Base-by-base conservation (phyloP, 1,140 invertebrate genomes). In the Rhopalosiphum maidis region DNA sequence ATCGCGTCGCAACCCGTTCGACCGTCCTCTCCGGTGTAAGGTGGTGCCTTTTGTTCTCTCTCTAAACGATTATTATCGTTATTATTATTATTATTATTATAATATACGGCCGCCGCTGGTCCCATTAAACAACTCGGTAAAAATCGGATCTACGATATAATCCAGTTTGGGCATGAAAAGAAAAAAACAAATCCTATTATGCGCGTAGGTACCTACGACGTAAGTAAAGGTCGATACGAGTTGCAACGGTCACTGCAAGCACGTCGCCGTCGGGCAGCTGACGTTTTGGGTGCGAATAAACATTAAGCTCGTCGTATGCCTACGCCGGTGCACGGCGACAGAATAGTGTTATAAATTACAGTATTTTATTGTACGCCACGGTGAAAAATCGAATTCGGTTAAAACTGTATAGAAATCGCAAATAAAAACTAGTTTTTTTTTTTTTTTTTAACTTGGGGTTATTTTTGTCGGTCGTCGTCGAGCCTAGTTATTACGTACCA, bases 41-140 rank as follows among this genome's bases (percentile, higher is more conserved):
- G 7, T 41, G 23, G 41, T 30, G 37, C 23, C 89, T 91, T 77
- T 91, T 77, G 90, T 77, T 43, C 11, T 77, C 41, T 41, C 8
- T 30, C 55, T 91, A 35, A 91, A 91, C 90, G 90, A 90, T 89
- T 89, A 89, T 89, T 54, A 88, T 48, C n/a, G 30, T 88, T 43
- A 88, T 48, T 46, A 48, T 88, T 43, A 37, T 60, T 55, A 23
- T 25, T 37, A 41, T 41, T 41, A 41, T 41, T 41, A 41, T 4
- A 41, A 30, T 22, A 23, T 41, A 54, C 22, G 46, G 46, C 5
- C 15, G 37, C 51, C 23, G 35, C 37, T 37, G 55, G 41, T 91
- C 90, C 54, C 55, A 30, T 91, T 60, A 91, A 91, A 91, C 90
- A 35, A 91, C 54, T 77, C 90, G 55, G 41, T 91, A 91, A 91